Evolutionary conservation across 1,140 invertebrate species (phyloP).

Genomic region (Cryptotermes secundus): DNA sequence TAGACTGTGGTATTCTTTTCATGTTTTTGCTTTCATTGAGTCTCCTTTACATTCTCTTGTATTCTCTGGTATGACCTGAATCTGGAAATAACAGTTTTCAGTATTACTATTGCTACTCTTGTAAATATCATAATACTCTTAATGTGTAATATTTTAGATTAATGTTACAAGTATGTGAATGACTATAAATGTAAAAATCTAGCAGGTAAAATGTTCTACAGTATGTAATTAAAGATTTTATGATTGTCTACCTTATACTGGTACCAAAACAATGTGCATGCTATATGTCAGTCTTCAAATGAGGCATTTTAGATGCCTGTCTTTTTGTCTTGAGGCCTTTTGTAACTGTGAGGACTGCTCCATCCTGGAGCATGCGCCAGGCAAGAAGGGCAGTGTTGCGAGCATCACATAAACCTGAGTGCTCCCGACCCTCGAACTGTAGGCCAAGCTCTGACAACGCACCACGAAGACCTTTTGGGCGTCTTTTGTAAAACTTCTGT

Average conservation of each 20-base stretch:
- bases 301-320: not conserved
- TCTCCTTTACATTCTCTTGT: not conserved
- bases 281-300: not conserved
- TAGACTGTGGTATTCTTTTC: not conserved
- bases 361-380: constrained; percentile 55
- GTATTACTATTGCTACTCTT: too few species aligned
- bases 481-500: constrained; percentile 49
- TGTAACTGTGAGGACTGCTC: constrained; percentile 51
- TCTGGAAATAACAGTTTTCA: too few species aligned
- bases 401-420: constrained; percentile 64
- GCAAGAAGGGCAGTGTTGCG: constrained; percentile 61
- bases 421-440: constrained; percentile 58
- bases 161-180: too few species aligned
- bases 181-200: too few species aligned
- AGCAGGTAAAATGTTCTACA: too few species aligned
- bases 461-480: constrained; percentile 50
- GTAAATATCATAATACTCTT: too few species aligned
- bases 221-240: too few species aligned
- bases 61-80: not conserved
- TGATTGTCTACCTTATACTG: too few species aligned
- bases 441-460: constrained; percentile 57
- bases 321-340: constrained; percentile 36
- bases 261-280: too few species aligned
- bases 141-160: too few species aligned
- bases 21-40: not conserved